Base-by-base conservation (phyloP, 53 echinoderm and acorn worm species). In the Holothuria leucospilota region DNA sequence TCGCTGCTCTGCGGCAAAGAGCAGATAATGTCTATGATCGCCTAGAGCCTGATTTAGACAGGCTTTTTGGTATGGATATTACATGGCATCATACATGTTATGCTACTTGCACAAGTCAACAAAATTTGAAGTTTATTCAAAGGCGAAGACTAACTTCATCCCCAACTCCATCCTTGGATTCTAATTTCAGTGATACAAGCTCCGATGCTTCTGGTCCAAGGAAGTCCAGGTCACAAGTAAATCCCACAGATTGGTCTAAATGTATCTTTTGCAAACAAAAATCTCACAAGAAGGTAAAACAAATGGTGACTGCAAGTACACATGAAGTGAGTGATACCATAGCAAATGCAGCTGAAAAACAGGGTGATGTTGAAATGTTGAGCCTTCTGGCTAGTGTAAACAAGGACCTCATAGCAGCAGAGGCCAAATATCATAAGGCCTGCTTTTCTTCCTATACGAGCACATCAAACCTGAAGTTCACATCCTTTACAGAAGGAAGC, bases 231-330 rank as follows among this genome's bases (percentile, higher is more conserved):
- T 81, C 87, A 62, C 63, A 87, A 68, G 28, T 29, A 8, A 52
- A 64, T 46, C 87, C 87, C 6, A 87, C 81, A 79, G 87, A 87
- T 52, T 80, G 81, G 87, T 80, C 87, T 21, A 81, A 80, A 46
- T 87, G 87, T 68, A 20, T 87, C 29, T 87, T 87, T 29, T 87
- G 87, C 59, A 80, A 68, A 28, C 41, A 80, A 20, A 46, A 61
- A 87, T 80, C 87, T 51, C 87, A 87, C 56, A 87, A 87, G 27
- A 78, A 80, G 14, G 87, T 81, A 11, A 87, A 87, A 69, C 18
- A 24, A 40, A 87, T 87, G 87, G 87, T 66, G 38, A 62, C 46
- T 40, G 87, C 69, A 25, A 79, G 87, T 80, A 87, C 87, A 16
- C 18, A 80, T 51, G 63, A 87, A 18, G 87, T 69, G 28, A 29